Conservation (phyloP, 2,113 vertebrate species). For the Sebastes fasciatus region DNA sequence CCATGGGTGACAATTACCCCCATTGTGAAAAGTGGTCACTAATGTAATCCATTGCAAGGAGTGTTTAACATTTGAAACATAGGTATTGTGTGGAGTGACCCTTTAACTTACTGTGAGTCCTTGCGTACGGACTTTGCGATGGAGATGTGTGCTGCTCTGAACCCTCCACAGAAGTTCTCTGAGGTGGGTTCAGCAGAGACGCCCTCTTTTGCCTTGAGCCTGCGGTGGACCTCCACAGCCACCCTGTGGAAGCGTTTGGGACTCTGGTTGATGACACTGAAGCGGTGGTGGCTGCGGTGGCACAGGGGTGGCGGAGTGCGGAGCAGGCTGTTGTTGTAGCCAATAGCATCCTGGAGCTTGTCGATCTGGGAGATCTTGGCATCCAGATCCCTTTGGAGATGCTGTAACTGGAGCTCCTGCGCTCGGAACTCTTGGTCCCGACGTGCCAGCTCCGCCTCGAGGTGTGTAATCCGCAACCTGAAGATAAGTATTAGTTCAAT, state of each 20-base stretch:
- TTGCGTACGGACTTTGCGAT: constrained; percentile 73
- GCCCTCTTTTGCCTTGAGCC: constrained; percentile 86
- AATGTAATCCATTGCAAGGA: background rate
- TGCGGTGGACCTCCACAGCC: constrained; percentile 83
- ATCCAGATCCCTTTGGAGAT: constrained; percentile 81
- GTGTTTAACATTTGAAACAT: background rate
- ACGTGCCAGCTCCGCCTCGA: constrained; percentile 80
- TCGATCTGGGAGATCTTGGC: constrained; percentile 83
- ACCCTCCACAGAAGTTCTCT: constrained; percentile 75
- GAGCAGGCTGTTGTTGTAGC: constrained; percentile 72
- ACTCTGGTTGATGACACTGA: constrained; percentile 85
- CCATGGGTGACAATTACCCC: background rate
- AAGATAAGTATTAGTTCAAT: background rate
- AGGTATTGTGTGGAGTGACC: background rate
- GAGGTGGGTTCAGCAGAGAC: constrained; percentile 88
- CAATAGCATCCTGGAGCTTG: constrained; percentile 87
- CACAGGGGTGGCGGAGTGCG: constrained; percentile 40
- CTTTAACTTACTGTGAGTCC: constrained; percentile 81
- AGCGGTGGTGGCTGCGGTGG: constrained; percentile 62
- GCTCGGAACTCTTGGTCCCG: constrained; percentile 73
- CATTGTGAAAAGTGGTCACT: background rate
- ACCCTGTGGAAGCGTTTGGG: constrained; percentile 82
- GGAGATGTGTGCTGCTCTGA: constrained; percentile 59
- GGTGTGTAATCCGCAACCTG: constrained; percentile 73
- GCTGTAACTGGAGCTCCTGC: constrained; percentile 74